A percentile compares a stretch with the other conserved stretches of the same genome.
Evolutionary conservation across 2,113 vertebrate genomes (phyloP).

Genomic region (Heptranchias perlo): DNA sequence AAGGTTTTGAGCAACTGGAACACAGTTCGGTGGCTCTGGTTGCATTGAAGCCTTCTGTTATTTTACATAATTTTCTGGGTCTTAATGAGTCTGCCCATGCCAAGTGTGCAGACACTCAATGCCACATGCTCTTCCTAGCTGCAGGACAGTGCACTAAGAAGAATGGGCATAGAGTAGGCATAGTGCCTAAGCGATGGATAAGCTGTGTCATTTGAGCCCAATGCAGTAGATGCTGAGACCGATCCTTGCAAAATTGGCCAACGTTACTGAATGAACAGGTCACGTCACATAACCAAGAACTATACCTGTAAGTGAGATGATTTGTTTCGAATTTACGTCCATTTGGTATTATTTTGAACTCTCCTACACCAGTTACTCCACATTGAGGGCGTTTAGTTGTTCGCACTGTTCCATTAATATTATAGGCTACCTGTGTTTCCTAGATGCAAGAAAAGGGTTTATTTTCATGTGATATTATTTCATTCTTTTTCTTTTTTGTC

Average conservation of each 20-base stretch:
- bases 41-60: background rate
- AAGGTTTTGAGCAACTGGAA: background rate
- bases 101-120: background rate
- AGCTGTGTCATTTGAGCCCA: background rate
- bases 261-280: background rate
- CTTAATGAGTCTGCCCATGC: background rate
- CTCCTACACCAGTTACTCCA: background rate
- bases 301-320: constrained; percentile 19
- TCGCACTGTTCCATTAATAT: background rate
- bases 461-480: background rate
- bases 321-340: background rate
- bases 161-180: background rate
- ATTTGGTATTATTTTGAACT: background rate
- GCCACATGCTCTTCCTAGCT: background rate
- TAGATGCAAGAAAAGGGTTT: background rate
- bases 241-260: background rate
- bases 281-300: background rate
- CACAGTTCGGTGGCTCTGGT: background rate
- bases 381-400: background rate
- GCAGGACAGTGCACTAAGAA: background rate
- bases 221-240: background rate
- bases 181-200: background rate
- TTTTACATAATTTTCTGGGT: background rate
- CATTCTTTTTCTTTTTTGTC: background rate
- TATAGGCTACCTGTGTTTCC: background rate